Conservation (phyloP, 2,113 vertebrate genomes). For the Columbina picui region DNA sequence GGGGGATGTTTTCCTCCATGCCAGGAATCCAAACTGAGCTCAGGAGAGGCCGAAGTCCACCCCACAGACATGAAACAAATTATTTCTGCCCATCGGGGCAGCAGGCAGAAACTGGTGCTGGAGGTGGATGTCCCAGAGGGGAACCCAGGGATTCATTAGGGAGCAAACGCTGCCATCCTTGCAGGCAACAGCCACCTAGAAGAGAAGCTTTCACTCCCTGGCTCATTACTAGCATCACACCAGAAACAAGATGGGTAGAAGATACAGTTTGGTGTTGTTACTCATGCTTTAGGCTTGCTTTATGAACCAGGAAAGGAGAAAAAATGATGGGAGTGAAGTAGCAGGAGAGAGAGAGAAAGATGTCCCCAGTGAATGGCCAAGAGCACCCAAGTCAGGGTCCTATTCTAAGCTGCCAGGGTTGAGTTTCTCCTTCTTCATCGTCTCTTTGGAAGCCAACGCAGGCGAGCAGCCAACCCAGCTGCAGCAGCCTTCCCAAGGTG, state of each 20-base stretch:
- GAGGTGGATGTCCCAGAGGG: rapidly evolving
- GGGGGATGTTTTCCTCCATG: background rate
- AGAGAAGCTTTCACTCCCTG: background rate
- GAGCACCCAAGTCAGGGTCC: background rate
- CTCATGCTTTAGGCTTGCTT: background rate
- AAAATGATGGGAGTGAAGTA: background rate
- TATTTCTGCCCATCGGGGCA: background rate
- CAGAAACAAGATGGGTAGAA: background rate
- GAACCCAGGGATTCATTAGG: background rate
- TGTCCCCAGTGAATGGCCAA: background rate
- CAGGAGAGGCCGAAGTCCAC: background rate
- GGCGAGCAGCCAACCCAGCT: background rate
- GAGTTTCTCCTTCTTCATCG: background rate
- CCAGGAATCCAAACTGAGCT: background rate
- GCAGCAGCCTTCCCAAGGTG: background rate
- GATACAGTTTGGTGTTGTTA: background rate
- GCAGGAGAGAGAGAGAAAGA: background rate
- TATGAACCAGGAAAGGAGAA: background rate
- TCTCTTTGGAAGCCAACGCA: background rate
- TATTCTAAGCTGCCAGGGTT: background rate
- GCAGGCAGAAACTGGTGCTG: background rate
- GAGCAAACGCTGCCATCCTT: background rate
- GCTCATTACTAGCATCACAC: background rate
- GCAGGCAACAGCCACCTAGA: background rate
- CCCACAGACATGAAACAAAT: background rate